phyloP scores from a whole-genome alignment of 2,888 invertebrate genomes.

The Uropetala carovei region DNA sequence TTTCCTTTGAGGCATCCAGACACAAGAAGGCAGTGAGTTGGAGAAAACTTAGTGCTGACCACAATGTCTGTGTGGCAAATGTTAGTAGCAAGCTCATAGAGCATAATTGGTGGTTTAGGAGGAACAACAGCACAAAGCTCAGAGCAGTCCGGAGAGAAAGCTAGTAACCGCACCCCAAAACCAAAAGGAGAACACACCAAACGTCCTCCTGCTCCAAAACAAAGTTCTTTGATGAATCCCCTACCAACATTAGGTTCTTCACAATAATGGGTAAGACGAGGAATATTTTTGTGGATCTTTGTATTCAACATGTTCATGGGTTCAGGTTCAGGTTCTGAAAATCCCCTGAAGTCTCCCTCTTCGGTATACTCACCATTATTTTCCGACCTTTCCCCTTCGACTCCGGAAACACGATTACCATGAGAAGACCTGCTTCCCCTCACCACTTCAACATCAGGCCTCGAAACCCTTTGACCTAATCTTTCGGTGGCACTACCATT shows the following conservation, averaged over 20 bases:
- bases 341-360: slow-evolving; percentile 19
- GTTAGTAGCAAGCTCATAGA: slow-evolving; percentile 83
- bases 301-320: background rate
- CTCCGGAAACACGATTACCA: background rate
- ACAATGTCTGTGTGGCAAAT: slow-evolving; percentile 90
- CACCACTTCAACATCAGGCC: background rate
- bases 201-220: slow-evolving; percentile 93
- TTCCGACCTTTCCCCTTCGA: background rate
- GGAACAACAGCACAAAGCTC: slow-evolving; percentile 86
- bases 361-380: slow-evolving; percentile 31
- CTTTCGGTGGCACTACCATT: background rate
- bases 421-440: background rate
- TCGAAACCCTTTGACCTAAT: background rate
- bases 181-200: slow-evolving; percentile 94
- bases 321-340: background rate
- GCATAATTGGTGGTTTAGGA: slow-evolving; percentile 74
- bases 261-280: slow-evolving; percentile 88
- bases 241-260: slow-evolving; percentile 93
- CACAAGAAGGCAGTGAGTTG: slow-evolving; percentile 89
- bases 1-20: slow-evolving; percentile 93
- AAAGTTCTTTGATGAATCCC: slow-evolving; percentile 94
- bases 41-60: slow-evolving; percentile 93
- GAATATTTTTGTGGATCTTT: slow-evolving; percentile 83
- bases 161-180: slow-evolving; percentile 89
- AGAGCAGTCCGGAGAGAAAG: slow-evolving; percentile 86